phyloP scores from a whole-genome alignment of 2,797 vertebrate genomes.

The Mus spretus region DNA sequence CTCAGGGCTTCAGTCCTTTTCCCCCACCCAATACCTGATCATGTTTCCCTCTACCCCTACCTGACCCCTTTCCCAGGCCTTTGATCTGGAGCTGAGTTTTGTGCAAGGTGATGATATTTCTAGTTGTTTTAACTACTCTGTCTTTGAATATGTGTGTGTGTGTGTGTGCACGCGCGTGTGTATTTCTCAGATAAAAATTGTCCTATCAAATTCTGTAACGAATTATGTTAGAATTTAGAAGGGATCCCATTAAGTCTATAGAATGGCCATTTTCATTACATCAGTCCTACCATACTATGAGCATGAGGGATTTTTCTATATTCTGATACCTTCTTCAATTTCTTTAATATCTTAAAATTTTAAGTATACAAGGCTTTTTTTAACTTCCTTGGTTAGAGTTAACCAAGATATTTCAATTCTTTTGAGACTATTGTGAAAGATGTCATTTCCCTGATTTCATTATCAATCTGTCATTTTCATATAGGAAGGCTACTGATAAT shows the following conservation, averaged over 20 bases:
- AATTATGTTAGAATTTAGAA: neutral
- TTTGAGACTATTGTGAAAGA: neutral
- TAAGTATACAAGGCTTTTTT: neutral
- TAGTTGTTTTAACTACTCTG: no score
- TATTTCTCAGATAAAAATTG: neutral
- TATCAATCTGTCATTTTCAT: neutral
- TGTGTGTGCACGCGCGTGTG: neutral
- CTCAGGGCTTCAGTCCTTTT: no score
- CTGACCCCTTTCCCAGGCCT: no score
- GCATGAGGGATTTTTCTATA: neutral
- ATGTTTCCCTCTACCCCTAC: no score
- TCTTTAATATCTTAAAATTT: neutral
- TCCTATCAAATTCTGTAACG: neutral
- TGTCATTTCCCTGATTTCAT: neutral
- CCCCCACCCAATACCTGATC: no score
- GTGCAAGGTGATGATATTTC: neutral
- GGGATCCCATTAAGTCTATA: neutral
- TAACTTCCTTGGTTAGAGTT: neutral
- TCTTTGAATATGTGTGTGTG: no score
- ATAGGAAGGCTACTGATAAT: neutral
- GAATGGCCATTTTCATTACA: neutral
- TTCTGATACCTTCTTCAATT: neutral
- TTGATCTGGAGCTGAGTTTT: neutral
- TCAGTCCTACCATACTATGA: neutral
- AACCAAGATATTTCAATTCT: neutral